These are phyloP conservation scores for Pristionchus arcanus DNA, from an alignment of 2,888 invertebrate genomes.

Conservation along the genomic window DNA sequence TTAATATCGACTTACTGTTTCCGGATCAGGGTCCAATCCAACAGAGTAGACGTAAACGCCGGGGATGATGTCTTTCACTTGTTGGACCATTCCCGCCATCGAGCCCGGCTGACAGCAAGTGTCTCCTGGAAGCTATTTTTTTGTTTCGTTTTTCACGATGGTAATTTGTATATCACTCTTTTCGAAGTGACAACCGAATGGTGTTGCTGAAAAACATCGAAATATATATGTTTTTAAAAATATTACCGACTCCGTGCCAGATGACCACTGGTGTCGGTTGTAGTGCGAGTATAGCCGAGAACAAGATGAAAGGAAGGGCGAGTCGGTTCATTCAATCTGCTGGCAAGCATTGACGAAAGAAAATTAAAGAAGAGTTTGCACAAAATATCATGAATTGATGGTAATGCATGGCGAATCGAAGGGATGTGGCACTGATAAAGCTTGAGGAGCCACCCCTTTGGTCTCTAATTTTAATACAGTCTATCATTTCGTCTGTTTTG, in stretches of 20 bases:
- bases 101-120: slow-evolving; percentile 93
- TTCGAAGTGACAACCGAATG: not conserved
- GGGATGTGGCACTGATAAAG: not conserved
- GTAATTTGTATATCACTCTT: not conserved
- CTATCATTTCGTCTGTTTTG: too few species aligned
- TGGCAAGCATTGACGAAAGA: too few species aligned
- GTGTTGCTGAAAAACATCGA: not conserved
- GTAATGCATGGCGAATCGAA: slow-evolving; percentile 11
- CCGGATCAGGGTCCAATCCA: slow-evolving; percentile 85
- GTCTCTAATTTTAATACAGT: too few species aligned
- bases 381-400: too few species aligned
- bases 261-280: slow-evolving; percentile 85
- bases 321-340: too few species aligned
- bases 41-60: slow-evolving; percentile 91
- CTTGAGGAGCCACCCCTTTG: too few species aligned
- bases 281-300: slow-evolving; percentile 77
- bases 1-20: slow-evolving; percentile 75
- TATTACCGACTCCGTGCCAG: slow-evolving; percentile 98
- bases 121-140: slow-evolving; percentile 85
- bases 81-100: slow-evolving; percentile 88
- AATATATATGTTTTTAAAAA: not conserved
- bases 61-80: slow-evolving; percentile 86
- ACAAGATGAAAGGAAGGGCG: not conserved
- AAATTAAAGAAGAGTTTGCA: too few species aligned
- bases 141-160: slow-evolving; percentile 57